Percentiles rank a stretch among this genome's conserved stretches.
phyloP scores from a whole-genome alignment of 2,888 invertebrate species.

The Amphimallon solstitiale region DNA sequence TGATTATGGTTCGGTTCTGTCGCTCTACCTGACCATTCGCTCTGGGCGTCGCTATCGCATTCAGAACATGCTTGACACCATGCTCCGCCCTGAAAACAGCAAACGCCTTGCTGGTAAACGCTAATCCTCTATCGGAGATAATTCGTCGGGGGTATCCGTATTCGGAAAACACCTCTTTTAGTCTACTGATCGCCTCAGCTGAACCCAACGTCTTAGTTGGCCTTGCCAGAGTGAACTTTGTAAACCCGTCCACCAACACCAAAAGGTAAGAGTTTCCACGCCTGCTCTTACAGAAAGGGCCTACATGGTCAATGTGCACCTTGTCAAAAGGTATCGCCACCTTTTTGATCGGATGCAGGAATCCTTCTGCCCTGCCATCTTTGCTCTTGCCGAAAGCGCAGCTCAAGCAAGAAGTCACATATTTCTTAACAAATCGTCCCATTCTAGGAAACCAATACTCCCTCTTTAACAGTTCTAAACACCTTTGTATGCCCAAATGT shows the following conservation, averaged over 20 bases:
- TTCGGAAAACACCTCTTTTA: conserved; percentile 36
- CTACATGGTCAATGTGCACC: conserved; percentile 43
- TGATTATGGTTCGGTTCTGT: conserved; percentile 49
- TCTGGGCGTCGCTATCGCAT: no score
- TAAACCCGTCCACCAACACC: conserved; percentile 45
- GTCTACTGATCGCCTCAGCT: neutral
- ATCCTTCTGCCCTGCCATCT: conserved; percentile 46
- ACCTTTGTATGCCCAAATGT: conserved; percentile 47
- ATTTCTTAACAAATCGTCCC: conserved; percentile 49
- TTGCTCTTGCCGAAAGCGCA: conserved; percentile 41
- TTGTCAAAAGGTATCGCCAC: conserved; percentile 31
- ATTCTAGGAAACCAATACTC: conserved; percentile 53
- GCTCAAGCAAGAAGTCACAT: conserved; percentile 48
- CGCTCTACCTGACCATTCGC: no score
- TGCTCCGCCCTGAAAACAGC: conserved; percentile 37
- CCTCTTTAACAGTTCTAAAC: conserved; percentile 41
- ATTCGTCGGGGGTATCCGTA: conserved; percentile 43
- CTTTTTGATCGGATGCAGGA: conserved; percentile 45
- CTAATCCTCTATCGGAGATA: conserved; percentile 44
- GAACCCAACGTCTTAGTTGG: conserved; percentile 20
- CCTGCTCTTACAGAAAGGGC: conserved; percentile 42
- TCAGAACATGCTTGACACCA: no score
- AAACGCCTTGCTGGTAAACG: conserved; percentile 43
- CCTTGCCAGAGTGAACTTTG: conserved; percentile 41
- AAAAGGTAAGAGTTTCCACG: conserved; percentile 42